Evolutionary conservation across 2,888 invertebrate genomes (phyloP).

Genomic region (Lasius fuliginosus): DNA sequence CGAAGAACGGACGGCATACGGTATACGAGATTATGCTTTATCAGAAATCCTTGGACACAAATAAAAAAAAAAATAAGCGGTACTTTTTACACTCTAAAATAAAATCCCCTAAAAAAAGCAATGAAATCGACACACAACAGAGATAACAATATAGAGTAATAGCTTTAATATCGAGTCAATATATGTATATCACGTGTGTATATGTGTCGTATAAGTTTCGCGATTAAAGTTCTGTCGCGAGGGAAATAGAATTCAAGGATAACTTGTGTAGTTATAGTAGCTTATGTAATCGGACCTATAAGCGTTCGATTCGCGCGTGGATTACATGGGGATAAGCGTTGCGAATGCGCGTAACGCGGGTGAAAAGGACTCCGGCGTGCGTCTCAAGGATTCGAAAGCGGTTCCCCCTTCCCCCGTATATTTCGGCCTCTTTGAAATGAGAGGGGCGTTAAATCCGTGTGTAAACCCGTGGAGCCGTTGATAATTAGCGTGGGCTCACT

Average conservation of each 20-base stretch:
- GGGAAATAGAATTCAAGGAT: neutral
- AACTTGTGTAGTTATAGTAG: neutral
- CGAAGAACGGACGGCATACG: conserved; percentile 34
- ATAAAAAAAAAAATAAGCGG: neutral
- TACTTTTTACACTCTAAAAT: neutral
- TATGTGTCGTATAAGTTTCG: neutral
- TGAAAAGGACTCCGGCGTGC: conserved; percentile 54
- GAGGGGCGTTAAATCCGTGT: conserved; percentile 81
- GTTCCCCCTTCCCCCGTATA: conserved; percentile 51
- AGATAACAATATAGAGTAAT: neutral
- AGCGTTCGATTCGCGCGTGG: conserved; percentile 30
- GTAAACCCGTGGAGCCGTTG: conserved; percentile 80
- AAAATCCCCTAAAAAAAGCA: neutral
- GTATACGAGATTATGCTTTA: conserved; percentile 17
- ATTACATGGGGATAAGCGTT: conserved; percentile 47
- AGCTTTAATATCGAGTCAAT: neutral
- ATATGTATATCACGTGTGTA: neutral
- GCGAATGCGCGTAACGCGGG: conserved; percentile 40
- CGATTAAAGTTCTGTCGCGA: neutral
- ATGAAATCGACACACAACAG: neutral
- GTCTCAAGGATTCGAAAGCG: conserved; percentile 68
- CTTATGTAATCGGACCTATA: conserved; percentile 34
- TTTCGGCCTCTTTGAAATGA: conserved; percentile 79
- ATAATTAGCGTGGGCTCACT: conserved; percentile 82
- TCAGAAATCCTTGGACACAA: neutral